These are phyloP conservation scores for Natrix natrix DNA, from an alignment of 2,797 vertebrate species.

Conservation along the genomic window DNA sequence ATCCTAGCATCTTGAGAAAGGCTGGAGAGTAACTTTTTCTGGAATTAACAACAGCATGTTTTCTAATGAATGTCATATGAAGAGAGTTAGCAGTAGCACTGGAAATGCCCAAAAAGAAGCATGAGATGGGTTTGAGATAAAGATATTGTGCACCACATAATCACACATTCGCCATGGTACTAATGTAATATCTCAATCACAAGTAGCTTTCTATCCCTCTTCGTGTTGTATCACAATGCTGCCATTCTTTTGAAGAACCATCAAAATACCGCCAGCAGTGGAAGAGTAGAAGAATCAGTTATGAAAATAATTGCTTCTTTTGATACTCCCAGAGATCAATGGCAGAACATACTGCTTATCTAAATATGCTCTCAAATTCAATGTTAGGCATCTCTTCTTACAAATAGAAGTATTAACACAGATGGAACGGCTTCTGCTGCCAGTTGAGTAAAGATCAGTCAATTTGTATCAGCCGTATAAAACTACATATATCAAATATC, in stretches of 20 bases:
- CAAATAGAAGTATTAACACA: background rate
- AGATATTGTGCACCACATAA: background rate
- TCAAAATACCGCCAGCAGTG: background rate
- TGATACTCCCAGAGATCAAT: background rate
- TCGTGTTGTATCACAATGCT: background rate
- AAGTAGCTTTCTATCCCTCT: background rate
- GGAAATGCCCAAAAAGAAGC: background rate
- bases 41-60: constrained; percentile 21
- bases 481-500: background rate
- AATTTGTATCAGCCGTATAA: background rate
- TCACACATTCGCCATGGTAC: fast-evolving
- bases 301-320: background rate
- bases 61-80: background rate
- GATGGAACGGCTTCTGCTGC: background rate
- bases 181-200: background rate
- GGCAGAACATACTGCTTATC: background rate
- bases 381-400: background rate
- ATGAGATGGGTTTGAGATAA: background rate
- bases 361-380: background rate
- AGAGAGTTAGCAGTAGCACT: background rate
- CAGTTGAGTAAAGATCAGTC: background rate
- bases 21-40: fast-evolving
- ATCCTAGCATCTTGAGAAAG: background rate
- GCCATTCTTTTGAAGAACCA: background rate
- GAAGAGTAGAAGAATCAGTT: background rate